Evolutionary conservation across 2,797 vertebrate genomes (phyloP).

Genomic region (Menidia menidia): DNA sequence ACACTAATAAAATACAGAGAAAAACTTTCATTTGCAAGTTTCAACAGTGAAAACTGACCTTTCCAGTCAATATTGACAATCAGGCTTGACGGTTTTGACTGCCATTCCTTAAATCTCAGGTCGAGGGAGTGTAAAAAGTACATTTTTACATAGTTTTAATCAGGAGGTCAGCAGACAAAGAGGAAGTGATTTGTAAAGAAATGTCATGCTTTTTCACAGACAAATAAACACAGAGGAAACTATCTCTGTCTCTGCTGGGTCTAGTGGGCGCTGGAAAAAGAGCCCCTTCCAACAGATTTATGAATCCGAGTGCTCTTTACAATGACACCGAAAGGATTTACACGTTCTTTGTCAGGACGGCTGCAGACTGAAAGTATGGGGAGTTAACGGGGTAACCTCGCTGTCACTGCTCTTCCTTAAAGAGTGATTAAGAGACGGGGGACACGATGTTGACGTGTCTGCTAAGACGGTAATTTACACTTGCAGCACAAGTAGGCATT

Average conservation of each 20-base stretch:
- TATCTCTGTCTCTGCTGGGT: constrained; percentile 35
- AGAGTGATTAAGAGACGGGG: constrained; percentile 80
- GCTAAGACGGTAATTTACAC: constrained; percentile 79
- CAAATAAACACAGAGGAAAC: constrained; percentile 65
- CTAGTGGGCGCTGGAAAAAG: constrained; percentile 18
- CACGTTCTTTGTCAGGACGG: constrained; percentile 71
- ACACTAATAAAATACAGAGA: constrained; percentile 22
- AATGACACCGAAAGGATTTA: constrained; percentile 78
- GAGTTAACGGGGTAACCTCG: constrained; percentile 77
- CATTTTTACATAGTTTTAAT: constrained; percentile 49
- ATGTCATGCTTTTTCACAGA: constrained; percentile 52
- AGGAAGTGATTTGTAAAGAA: constrained; percentile 63
- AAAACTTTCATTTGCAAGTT: constrained; percentile 34
- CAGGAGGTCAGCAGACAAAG: constrained; percentile 46
- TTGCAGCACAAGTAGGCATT: constrained; percentile 75
- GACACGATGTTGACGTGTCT: constrained; percentile 74
- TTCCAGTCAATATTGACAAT: constrained; percentile 21
- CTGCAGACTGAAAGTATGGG: constrained; percentile 60
- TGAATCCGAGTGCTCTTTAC: constrained; percentile 74
- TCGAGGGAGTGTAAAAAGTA: constrained; percentile 63
- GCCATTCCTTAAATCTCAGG: constrained; percentile 58
- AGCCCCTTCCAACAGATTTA: constrained; percentile 70
- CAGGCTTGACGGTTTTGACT: constrained; percentile 62
- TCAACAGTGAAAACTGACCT: constrained; percentile 44
- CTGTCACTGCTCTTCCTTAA: constrained; percentile 80